phyloP scores from a whole-genome alignment of 2,888 invertebrate genomes.

The Erebia palarica region DNA sequence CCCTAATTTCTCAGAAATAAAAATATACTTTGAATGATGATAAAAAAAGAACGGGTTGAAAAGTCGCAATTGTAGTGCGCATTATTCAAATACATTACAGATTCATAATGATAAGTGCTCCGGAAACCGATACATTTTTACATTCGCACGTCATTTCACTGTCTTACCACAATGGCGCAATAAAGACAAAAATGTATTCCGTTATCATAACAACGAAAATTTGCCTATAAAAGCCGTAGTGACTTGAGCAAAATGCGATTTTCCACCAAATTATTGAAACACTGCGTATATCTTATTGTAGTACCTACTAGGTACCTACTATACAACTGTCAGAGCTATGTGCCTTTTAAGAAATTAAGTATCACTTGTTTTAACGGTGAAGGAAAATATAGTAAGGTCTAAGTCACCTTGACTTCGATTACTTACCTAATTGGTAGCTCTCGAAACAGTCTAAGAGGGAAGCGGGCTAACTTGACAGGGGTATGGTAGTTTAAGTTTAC shows the following conservation, averaged over 20 bases:
- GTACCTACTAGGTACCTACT: neutral
- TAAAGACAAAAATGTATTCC: slow-evolving; percentile 30
- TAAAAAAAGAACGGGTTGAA: neutral
- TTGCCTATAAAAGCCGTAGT: slow-evolving; percentile 1
- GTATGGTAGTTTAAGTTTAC: too few species aligned
- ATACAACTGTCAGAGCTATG: too few species aligned
- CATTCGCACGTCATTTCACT: slow-evolving; percentile 52
- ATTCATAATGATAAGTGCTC: slow-evolving; percentile 44
- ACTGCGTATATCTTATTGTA: neutral
- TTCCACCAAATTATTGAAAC: neutral
- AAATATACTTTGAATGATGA: too few species aligned
- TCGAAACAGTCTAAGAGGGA: too few species aligned
- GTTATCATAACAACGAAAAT: slow-evolving; percentile 26
- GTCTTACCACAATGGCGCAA: slow-evolving; percentile 46
- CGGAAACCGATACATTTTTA: slow-evolving; percentile 72
- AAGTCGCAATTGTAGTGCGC: slow-evolving; percentile 8
- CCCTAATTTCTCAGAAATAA: too few species aligned
- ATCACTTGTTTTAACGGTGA: too few species aligned
- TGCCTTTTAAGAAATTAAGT: too few species aligned
- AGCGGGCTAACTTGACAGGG: too few species aligned
- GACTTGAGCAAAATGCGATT: neutral
- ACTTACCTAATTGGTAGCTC: too few species aligned
- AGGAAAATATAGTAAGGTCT: too few species aligned
- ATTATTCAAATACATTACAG: slow-evolving; percentile 30
- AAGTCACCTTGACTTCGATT: too few species aligned